Base-by-base conservation (phyloP, 2,888 invertebrate species). In the Crossocerus cetratus region DNA sequence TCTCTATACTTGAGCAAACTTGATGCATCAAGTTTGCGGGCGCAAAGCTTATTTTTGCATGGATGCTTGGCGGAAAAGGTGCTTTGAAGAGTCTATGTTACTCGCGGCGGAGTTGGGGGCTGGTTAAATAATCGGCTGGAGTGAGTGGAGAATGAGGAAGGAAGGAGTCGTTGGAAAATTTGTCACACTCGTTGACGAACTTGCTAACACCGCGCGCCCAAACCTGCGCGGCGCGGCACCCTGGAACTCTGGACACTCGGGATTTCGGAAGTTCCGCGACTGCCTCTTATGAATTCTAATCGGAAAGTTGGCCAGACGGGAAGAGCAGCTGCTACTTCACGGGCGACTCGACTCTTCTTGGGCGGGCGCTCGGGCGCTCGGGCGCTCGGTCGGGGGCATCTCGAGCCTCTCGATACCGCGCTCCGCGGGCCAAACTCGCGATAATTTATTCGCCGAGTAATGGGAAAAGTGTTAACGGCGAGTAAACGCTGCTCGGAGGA, bases 261-360 rank as follows among this genome's bases (percentile, higher is more conserved):
- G 67, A 78, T 69, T 65, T 64, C 57, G 54, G 45, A 69, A 78
- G 66, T 78, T 67, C 60, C 49, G 16, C 16, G 49, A 60, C 56
- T 72, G 55, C 44, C 32, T 49, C 54, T 65, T 53, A 68, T 63
- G 67, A 76, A 78, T 72, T 76, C 65, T 69, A 59, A 73, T 79
- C 69, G 62, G 23, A 42, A 66, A 79, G 63, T 79, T 76, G 59
- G 55, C 49, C 45, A n/a, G 63, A 21, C 57, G 13, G 11, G 49
- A 16, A n/a, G 49, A 16, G 2, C 49, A 16, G 3, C 49, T 49
- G n/a, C 49, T 16, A 49, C 49, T 49, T 45, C 49, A 16, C 49
- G n/a, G 14, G 49, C 0, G 4, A 49, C 16, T 49, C 49, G n/a
- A n/a, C n/a, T n/a, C n/a, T n/a, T n/a, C n/a, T n/a, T n/a, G n/a